phyloP scores from a whole-genome alignment of 2,797 vertebrate species.

The Acrossocheilus wenchowensis region DNA sequence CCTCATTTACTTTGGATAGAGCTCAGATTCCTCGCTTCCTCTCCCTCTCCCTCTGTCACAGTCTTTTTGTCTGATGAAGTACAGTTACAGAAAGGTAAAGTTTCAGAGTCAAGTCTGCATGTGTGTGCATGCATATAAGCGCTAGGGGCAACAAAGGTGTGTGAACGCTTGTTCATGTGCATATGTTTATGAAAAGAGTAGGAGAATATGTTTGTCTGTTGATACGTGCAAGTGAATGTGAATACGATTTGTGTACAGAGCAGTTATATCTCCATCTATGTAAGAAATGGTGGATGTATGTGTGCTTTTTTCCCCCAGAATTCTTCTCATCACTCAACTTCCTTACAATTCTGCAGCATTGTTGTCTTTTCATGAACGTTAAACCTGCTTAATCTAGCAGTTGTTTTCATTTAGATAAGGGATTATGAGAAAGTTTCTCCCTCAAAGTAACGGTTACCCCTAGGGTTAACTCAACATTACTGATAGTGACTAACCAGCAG shows the following conservation, averaged over 20 bases:
- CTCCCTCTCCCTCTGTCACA: conserved; percentile 38
- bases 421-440: conserved; percentile 68
- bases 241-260: neutral
- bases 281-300: neutral
- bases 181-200: conserved; percentile 1
- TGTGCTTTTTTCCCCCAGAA: neutral
- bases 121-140: conserved; percentile 4
- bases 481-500: neutral
- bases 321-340: neutral
- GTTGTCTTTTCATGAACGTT: conserved; percentile 80
- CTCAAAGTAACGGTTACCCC: neutral
- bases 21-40: conserved; percentile 64
- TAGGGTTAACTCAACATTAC: conserved; percentile 8
- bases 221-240: conserved; percentile 6
- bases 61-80: conserved; percentile 55
- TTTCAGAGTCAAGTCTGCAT: conserved; percentile 19
- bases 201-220: neutral
- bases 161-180: neutral
- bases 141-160: conserved; percentile 6
- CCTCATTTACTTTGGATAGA: conserved; percentile 74
- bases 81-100: conserved; percentile 30
- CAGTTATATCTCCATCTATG: neutral
- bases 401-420: conserved; percentile 74
- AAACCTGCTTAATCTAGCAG: conserved; percentile 71
- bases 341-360: conserved; percentile 61